These are phyloP conservation scores for Tinamus guttatus DNA, from an alignment of 2,113 vertebrate genomes.

Conservation along the genomic window DNA sequence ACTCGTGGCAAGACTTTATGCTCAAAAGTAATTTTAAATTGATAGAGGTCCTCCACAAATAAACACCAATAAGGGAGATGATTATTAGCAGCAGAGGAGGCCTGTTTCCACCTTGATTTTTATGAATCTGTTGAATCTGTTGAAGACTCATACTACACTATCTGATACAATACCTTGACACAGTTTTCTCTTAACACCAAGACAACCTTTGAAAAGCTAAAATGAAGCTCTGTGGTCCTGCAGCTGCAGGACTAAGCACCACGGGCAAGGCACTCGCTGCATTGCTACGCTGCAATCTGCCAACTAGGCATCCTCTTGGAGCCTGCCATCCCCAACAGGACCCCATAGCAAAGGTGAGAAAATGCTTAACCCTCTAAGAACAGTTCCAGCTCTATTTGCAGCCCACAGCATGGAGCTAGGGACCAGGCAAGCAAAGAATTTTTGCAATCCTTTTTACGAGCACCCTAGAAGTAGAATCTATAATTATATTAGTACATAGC, in stretches of 20 bases:
- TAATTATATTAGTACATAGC: constrained; percentile 51
- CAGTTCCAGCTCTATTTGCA: not conserved
- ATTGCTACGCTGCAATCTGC: constrained; percentile 1
- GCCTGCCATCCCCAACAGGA: constrained; percentile 25
- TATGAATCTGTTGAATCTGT: not conserved
- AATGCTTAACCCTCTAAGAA: not conserved
- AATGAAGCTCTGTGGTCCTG: constrained; percentile 29
- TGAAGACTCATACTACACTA: not conserved
- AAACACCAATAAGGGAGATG: not conserved
- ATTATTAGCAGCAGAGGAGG: not conserved
- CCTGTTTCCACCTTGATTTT: not conserved
- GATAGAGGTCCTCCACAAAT: not conserved
- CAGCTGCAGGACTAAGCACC: constrained; percentile 15
- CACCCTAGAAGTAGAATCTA: constrained; percentile 44
- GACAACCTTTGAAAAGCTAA: constrained; percentile 41
- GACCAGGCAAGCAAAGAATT: constrained; percentile 40
- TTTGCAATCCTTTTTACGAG: constrained; percentile 53
- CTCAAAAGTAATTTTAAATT: not conserved
- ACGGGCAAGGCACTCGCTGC: not conserved
- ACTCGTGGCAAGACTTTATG: not conserved
- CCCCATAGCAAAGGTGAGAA: constrained; percentile 43
- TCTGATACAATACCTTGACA: not conserved
- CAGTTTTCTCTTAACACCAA: constrained; percentile 12
- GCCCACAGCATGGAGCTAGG: not conserved
- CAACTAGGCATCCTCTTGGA: constrained; percentile 12